Evolutionary conservation across 2,888 invertebrate genomes (phyloP), one percentile per base, ranked within the genome.

Genomic region (Cerastis leucographa): DNA sequence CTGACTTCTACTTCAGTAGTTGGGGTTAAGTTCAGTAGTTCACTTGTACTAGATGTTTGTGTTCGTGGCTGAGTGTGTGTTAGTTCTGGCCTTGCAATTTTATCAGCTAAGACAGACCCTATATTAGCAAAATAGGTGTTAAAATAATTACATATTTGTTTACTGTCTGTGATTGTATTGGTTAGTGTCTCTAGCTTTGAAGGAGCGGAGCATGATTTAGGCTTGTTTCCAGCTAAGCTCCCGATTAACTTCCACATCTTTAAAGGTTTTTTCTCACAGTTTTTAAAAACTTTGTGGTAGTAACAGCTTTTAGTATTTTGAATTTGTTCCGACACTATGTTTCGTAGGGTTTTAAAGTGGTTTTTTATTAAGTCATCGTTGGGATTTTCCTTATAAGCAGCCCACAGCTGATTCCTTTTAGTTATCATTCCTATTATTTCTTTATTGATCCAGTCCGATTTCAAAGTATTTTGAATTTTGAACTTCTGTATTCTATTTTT

Each of bases 261-360:
- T 29, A 59, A 59, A 59, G 59, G 59, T 56, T 29, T 56, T 25
- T 14, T 56, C n/a, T 56, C 54, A 54, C 56, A 56, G 56, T 56
- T 25, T 56, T 25, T 25, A 6, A 56, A 25, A 56, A 6, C 6
- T 25, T 56, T 56, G 25, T 56, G 14, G 7, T 56, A 56, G 7
- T 56, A 56, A 56, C 14, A 6, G n/a, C 5, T 56, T 56, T 56
- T 56, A 56, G 56, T 25, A 29, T 2, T 25, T 7, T 56, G 25
- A 6, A 56, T 14, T 29, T 56, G 56, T 56, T 56, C 35, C 61
- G n/a, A n/a, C n/a, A n/a, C n/a, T n/a, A n/a, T n/a, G n/a, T n/a
- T n/a, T n/a, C n/a, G n/a, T n/a, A n/a, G n/a, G n/a, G n/a, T n/a
- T n/a, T n/a, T n/a, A n/a, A n/a, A n/a, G n/a, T n/a, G n/a, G n/a